These are phyloP conservation scores for Beroe forskalii DNA, from an alignment of 37 sponge, comb jelly and placozoan genomes.

Conservation along the genomic window DNA sequence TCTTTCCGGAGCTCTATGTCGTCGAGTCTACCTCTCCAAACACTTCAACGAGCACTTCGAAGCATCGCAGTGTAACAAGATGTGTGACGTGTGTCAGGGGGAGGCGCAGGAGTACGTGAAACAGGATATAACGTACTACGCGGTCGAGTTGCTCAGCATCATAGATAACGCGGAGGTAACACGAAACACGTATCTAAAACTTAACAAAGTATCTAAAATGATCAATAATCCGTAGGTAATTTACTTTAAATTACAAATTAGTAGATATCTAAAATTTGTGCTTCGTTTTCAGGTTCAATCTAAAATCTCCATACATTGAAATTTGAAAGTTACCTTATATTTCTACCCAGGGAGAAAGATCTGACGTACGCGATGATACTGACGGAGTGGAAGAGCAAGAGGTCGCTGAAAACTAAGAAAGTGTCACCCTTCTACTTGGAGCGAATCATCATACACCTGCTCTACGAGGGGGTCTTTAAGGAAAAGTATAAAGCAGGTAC, in stretches of 20 bases:
- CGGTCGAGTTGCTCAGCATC: background rate
- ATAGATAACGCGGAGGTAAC: background rate
- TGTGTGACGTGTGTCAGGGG: slow-evolving; percentile 19
- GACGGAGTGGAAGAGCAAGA: slow-evolving; percentile 49
- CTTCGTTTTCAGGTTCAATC: too few species aligned
- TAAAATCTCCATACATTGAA: too few species aligned
- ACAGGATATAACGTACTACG: slow-evolving; percentile 27
- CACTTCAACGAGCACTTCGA: slow-evolving; percentile 83
- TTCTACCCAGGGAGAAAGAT: slow-evolving; percentile 47
- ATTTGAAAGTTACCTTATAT: too few species aligned
- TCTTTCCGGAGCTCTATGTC: slow-evolving; percentile 12
- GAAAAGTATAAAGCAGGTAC: slow-evolving; percentile 83
- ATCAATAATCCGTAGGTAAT: too few species aligned
- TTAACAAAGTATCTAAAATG: too few species aligned
- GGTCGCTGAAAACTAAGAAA: slow-evolving; percentile 7
- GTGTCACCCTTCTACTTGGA: slow-evolving; percentile 55
- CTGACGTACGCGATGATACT: slow-evolving; percentile 54
- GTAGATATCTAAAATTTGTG: too few species aligned
- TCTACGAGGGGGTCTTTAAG: slow-evolving; percentile 73
- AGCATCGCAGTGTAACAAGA: background rate
- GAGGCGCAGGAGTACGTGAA: background rate
- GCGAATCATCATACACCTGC: slow-evolving; percentile 69
- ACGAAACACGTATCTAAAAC: too few species aligned
- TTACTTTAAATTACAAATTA: too few species aligned
- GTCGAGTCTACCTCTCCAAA: slow-evolving; percentile 75